Evolutionary conservation across 2,888 invertebrate genomes (phyloP), one percentile per base, ranked within the genome.

Genomic region (Volucella bombylans): DNA sequence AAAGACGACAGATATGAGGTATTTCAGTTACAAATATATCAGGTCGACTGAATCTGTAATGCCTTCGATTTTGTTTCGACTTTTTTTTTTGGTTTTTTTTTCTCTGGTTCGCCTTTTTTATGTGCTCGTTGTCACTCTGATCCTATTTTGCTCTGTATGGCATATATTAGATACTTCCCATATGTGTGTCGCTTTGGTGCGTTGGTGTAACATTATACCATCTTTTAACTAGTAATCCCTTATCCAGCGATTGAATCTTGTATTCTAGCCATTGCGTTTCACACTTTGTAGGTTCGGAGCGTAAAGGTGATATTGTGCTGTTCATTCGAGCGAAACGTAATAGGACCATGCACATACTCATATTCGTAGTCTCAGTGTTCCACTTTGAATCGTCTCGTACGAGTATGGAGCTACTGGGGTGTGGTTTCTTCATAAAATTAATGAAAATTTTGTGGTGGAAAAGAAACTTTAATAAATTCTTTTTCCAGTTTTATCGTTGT

Each of bases 41-140:
- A 52, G 49, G 41, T 74, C 62, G 45, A 49, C 72, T 79, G 72
- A 78, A 73, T 79, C 79, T 78, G 64, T 57, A 82, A 68, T 73
- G 67, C 39, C 45, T 45, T 54, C 45, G 31, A 38, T 57, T 57
- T 57, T 61, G 50, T 52, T 23, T 39, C 38, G 41, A 10, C 10
- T n/a, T 39, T 45, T 45, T 8, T n/a, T 54, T 11, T 14, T 38
- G 8, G 11, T 47, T 23, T 23, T 31, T 6, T 31, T 31, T 31
- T 6, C 6, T 31, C 31, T 6, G 31, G 6, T 6, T 31, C 31
- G 31, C 31, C 31, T 31, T 31, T 31, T 31, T 31, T 31, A 31
- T 57, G 47, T 54, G 50, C 15, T 54, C 38, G 55, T 64, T 71
- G 74, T 71, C 79, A 67, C 39, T 62, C 8, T 65, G 65, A 61